phyloP scores from a whole-genome alignment of 2,797 vertebrate genomes.

The Pseudochirops corinnae region DNA sequence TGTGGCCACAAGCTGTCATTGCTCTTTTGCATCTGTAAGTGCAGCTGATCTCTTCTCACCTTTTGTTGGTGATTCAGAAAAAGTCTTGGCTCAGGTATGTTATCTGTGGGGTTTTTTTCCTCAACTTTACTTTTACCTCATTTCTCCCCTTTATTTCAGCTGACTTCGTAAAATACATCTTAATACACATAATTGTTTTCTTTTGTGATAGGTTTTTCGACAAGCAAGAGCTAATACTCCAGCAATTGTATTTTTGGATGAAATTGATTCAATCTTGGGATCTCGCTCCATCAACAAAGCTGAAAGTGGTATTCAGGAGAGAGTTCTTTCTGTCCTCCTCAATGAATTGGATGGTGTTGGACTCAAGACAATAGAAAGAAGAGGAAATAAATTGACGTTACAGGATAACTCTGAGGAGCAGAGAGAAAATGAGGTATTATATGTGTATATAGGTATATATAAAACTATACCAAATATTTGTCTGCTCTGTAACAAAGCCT shows the following conservation, averaged over 20 bases:
- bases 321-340: constrained; percentile 94
- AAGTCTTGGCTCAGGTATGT: constrained; percentile 92
- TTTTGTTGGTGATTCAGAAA: constrained; percentile 95
- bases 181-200: background rate
- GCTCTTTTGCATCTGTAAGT: constrained; percentile 92
- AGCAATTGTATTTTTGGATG: constrained; percentile 96
- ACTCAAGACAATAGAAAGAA: constrained; percentile 90
- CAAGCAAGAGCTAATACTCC: constrained; percentile 95
- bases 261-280: constrained; percentile 96
- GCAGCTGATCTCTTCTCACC: constrained; percentile 96
- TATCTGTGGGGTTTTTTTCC: constrained; percentile 18
- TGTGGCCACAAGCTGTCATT: constrained; percentile 90
- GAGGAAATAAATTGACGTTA: constrained; percentile 85
- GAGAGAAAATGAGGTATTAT: constrained; percentile 79
- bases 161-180: constrained; percentile 34
- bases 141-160: background rate
- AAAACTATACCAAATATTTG: background rate
- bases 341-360: constrained; percentile 98
- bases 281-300: constrained; percentile 85
- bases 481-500: background rate
- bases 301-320: constrained; percentile 88
- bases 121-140: constrained; percentile 53
- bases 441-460: constrained; percentile 71
- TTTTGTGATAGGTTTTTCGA: constrained; percentile 89
- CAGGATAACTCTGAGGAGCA: constrained; percentile 83